Evolutionary conservation across 1,140 invertebrate genomes (phyloP).

Genomic region (Drosophila sp.): DNA sequence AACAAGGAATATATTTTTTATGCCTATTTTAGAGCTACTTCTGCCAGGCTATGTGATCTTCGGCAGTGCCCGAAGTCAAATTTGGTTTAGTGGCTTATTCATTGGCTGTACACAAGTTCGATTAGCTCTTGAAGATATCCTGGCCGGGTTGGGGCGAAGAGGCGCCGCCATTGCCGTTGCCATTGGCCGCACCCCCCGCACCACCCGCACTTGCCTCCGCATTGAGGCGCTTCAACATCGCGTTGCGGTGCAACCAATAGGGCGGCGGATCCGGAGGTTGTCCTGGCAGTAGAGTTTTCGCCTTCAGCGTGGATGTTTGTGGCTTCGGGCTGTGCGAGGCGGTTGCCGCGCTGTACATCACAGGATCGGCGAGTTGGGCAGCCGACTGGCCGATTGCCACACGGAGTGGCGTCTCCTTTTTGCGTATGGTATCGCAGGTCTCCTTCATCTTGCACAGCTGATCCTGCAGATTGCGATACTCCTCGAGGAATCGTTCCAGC

Average conservation of each 20-base stretch:
- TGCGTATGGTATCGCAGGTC: constrained; percentile 88
- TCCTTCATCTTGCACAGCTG: constrained; percentile 91
- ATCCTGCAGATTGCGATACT: constrained; percentile 90
- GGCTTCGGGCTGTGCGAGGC: constrained; percentile 84
- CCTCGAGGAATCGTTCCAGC: constrained; percentile 90
- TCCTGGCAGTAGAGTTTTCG: constrained; percentile 86
- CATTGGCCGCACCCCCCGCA: constrained; percentile 1
- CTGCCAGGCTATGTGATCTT: constrained; percentile 46
- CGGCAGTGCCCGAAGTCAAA: constrained; percentile 44
- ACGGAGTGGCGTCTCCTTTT: constrained; percentile 85
- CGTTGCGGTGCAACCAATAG: constrained; percentile 83
- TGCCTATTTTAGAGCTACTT: background rate
- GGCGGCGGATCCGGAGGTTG: constrained; percentile 83
- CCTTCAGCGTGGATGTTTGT: constrained; percentile 85
- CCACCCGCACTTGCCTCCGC: constrained; percentile 37
- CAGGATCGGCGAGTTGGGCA: constrained; percentile 80
- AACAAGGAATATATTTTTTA: too few species aligned
- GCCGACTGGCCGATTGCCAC: constrained; percentile 79
- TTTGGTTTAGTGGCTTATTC: constrained; percentile 22
- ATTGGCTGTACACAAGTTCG: constrained; percentile 67
- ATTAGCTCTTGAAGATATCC: constrained; percentile 84
- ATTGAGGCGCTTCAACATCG: constrained; percentile 82
- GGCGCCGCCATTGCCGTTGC: constrained; percentile 25
- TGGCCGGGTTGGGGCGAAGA: constrained; percentile 68
- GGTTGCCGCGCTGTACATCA: constrained; percentile 80